Evolutionary conservation across 2,113 vertebrate species (phyloP).

Genomic region (Caracal caracal): DNA sequence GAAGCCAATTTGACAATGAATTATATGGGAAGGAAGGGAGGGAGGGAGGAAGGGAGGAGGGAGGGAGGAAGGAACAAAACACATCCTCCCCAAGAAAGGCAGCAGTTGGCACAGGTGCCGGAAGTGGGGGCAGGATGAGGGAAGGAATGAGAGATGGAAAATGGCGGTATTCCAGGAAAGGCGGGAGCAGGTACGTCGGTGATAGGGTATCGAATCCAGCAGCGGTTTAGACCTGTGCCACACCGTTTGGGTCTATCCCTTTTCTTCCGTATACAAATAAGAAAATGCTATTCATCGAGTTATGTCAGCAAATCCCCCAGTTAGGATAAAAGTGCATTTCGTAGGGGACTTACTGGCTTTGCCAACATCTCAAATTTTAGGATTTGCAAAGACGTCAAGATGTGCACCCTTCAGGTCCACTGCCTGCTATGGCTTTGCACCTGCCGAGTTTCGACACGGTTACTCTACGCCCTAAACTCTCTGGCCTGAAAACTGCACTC

Average conservation of each 20-base stretch:
- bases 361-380: neutral
- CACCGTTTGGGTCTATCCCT: rapidly evolving
- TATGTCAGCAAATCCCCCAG: neutral
- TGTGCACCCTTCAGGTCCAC: rapidly evolving
- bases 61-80: rapidly evolving
- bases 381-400: rapidly evolving
- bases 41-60: rapidly evolving
- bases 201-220: rapidly evolving
- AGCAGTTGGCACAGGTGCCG: neutral
- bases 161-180: rapidly evolving
- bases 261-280: neutral
- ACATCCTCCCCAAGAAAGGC: neutral
- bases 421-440: rapidly evolving
- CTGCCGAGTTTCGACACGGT: rapidly evolving
- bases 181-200: rapidly evolving
- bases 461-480: rapidly evolving
- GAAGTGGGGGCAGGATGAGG: rapidly evolving
- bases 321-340: neutral
- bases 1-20: too few species aligned
- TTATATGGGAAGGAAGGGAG: neutral
- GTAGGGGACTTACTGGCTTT: neutral
- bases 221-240: rapidly evolving
- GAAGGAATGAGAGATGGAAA: rapidly evolving
- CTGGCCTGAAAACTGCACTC: neutral
- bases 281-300: neutral